Evolutionary conservation across 2,797 vertebrate genomes (phyloP).

Genomic region (Micropoecilia bifurca): DNA sequence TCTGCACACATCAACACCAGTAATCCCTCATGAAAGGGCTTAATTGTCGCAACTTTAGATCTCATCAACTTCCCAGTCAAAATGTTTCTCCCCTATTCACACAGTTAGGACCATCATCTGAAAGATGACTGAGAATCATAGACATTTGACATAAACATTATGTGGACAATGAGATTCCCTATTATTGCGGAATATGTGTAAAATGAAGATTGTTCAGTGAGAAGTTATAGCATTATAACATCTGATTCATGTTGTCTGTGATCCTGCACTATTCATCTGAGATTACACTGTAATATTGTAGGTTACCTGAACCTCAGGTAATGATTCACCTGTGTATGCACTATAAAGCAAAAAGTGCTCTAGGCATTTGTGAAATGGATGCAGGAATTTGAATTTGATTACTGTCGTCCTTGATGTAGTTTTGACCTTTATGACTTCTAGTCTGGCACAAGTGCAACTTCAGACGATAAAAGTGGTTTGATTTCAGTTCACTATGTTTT

Average conservation of each 20-base stretch:
- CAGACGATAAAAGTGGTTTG: conserved; percentile 2
- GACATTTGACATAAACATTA: background rate
- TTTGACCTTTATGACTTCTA: conserved; percentile 28
- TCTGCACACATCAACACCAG: background rate
- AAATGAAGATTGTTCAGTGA: background rate
- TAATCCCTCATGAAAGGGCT: background rate
- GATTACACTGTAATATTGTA: conserved; percentile 6
- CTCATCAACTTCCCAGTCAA: background rate
- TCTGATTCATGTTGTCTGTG: background rate
- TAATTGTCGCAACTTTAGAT: background rate
- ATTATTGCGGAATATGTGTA: background rate
- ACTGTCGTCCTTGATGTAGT: conserved; percentile 21
- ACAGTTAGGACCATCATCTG: background rate
- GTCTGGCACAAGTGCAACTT: background rate
- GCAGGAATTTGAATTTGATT: conserved; percentile 20
- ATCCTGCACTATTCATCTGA: conserved; percentile 9
- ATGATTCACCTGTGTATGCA: conserved; percentile 23
- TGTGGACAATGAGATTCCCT: background rate
- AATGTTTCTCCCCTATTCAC: background rate
- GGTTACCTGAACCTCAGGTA: conserved; percentile 18
- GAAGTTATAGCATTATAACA: background rate
- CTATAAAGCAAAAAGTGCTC: conserved; percentile 2
- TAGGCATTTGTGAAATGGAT: conserved; percentile 20
- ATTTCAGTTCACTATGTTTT: conserved; percentile 5
- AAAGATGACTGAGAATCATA: background rate